Percentiles rank a stretch among this genome's conserved stretches.
Conservation (phyloP, 2,797 vertebrate species). For the Rhinatrema bivittatum region DNA sequence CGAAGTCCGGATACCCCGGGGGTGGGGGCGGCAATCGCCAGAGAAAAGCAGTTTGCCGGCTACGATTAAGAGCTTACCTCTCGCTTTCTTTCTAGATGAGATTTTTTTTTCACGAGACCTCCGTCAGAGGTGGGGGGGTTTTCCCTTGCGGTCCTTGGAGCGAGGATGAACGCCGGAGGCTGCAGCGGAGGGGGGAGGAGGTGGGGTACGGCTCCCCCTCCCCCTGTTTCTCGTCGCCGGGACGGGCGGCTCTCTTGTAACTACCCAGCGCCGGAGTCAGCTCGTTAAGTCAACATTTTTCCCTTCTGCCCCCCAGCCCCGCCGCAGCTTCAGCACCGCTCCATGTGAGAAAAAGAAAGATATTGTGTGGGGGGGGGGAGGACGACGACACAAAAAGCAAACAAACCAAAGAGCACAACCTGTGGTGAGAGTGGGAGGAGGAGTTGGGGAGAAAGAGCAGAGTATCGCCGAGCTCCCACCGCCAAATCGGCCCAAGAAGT, state of each 20-base stretch:
- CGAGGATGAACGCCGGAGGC: too few relatives aligned
- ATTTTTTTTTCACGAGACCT: conserved; percentile 1
- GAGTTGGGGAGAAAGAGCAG: background rate
- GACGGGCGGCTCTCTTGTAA: conserved; percentile 16
- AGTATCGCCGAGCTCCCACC: background rate
- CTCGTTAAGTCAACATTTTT: conserved; percentile 63
- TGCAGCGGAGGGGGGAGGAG: background rate
- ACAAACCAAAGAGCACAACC: too few relatives aligned
- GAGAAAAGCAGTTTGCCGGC: background rate
- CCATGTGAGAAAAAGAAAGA: background rate
- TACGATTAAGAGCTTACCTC: conserved; percentile 7
- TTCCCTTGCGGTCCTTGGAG: background rate
- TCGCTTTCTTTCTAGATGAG: too few relatives aligned
- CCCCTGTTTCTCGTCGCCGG: background rate
- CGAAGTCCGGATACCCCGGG: too few relatives aligned
- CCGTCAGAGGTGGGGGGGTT: background rate
- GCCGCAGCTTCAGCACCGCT: background rate
- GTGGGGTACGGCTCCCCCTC: background rate
- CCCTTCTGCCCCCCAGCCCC: conserved; percentile 38
- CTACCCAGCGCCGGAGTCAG: conserved; percentile 43
- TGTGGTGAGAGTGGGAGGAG: too few relatives aligned
- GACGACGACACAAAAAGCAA: background rate
- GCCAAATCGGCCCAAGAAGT: too few relatives aligned
- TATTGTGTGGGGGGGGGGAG: background rate
- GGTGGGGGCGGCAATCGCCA: conserved; percentile 40